Evolutionary conservation across 1,140 invertebrate genomes (phyloP).

Genomic region (Atta texana): DNA sequence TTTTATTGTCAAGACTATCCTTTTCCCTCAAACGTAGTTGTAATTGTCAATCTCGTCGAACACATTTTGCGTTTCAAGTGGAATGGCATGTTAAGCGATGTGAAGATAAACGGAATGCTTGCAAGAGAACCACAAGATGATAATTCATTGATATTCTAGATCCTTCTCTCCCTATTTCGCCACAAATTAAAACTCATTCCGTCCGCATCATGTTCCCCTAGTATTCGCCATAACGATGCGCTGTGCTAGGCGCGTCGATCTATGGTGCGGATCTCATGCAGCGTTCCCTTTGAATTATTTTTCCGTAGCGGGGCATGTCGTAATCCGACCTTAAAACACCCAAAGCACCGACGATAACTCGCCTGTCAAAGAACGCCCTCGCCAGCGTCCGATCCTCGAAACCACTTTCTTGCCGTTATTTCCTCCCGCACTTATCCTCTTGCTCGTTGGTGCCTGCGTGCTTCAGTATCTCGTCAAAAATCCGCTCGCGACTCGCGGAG

Average conservation of each 20-base stretch:
- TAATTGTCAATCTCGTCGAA: constrained; percentile 11
- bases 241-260: background rate
- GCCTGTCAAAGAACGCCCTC: constrained; percentile 30
- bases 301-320: constrained; percentile 11
- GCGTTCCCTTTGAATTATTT: constrained; percentile 53
- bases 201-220: background rate
- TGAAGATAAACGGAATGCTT: constrained; percentile 21
- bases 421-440: background rate
- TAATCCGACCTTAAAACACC: constrained; percentile 40
- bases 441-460: constrained; percentile 7
- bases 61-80: background rate
- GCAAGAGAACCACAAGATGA: background rate
- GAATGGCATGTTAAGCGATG: constrained; percentile 7
- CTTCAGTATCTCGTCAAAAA: constrained; percentile 49
- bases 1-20: background rate
- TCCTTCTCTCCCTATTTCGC: background rate
- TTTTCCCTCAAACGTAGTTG: background rate
- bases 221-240: constrained; percentile 21
- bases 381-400: constrained; percentile 26
- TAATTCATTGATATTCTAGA: constrained; percentile 38
- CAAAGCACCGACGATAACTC: constrained; percentile 49
- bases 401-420: constrained; percentile 34
- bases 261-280: background rate
- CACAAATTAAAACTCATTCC: constrained; percentile 48
- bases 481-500: constrained; percentile 34